Evolutionary conservation across 1,140 invertebrate species (phyloP), one percentile per base, ranked within the genome.

Genomic region (Rhyzopertha dominica): DNA sequence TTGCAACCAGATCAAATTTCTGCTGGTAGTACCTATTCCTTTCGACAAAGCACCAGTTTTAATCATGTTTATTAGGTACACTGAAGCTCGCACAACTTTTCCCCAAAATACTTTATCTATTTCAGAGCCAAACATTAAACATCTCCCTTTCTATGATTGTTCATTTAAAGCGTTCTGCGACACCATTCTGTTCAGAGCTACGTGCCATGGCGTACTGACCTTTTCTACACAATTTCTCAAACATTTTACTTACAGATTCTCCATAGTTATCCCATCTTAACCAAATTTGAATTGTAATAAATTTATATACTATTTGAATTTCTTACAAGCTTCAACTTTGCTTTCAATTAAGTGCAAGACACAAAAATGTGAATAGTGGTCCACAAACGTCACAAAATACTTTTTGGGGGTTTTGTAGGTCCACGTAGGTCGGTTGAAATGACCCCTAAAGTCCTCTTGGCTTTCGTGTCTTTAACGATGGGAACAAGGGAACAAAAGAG

Each of bases 111-210:
- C 35, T 24, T 57, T 51, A 13, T 26, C 18, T 13, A 74, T 16
- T 22, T 47, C 29, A 17, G 52, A 44, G 45, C 70, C 54, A 3
- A 55, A 22, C 5, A 71, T 30, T 54, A 71, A 47, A 35, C 59
- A 52, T 48, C 65, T 54, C 20, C 42, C 49, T 61, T 13, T 70
- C 62, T 2, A 61, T 37, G 4, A 74, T 39, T 4, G 59, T 73
- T 16, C 70, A 34, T 36, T 72, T 72, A 16, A 54, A 52, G 31
- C 66, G 42, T 54, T 73, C 71, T 7, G 62, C 56, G 19, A 56
- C 51, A 9, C 69, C 69, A 56, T 75, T 74, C 43, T 65, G 60
- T 44, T 67, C 43, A 23, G 70, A 63, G 16, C 61, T 57, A 26
- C 69, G 62, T n/a, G 52, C 31, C 4, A 55, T 38, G 7, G 54